phyloP scores from a whole-genome alignment of 1,140 invertebrate genomes.

The Lucilia sericata region DNA sequence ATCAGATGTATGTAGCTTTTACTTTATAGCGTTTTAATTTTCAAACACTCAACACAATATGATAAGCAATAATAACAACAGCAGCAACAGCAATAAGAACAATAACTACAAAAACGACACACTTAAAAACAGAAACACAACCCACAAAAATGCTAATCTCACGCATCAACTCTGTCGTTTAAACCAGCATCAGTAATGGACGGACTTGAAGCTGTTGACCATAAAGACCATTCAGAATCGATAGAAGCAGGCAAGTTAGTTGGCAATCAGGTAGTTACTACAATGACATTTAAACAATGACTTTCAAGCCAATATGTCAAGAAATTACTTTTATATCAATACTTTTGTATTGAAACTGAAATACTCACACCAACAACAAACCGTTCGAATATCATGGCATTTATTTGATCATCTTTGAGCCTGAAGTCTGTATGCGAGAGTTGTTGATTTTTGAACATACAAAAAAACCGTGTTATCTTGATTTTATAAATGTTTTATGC shows the following conservation, averaged over 20 bases:
- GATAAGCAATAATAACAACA: neutral
- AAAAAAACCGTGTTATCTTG: neutral
- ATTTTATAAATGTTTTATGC: neutral
- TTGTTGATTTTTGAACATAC: neutral
- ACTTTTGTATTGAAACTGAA: neutral
- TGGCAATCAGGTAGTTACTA: neutral
- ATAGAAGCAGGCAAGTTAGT: neutral
- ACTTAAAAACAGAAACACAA: slow-evolving; percentile 22
- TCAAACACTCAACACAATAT: slow-evolving; percentile 27
- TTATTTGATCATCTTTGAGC: neutral
- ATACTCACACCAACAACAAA: neutral
- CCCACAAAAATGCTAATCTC: slow-evolving; percentile 28
- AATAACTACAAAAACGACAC: neutral
- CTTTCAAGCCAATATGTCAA: slow-evolving; percentile 24
- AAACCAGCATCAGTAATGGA: neutral
- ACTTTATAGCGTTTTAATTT: slow-evolving; percentile 19
- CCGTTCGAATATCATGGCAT: neutral
- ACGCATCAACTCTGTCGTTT: neutral
- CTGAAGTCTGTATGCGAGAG: neutral
- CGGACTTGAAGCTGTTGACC: neutral
- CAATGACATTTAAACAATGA: slow-evolving; percentile 5
- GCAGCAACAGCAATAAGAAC: neutral
- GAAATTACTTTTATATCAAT: slow-evolving; percentile 18
- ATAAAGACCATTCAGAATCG: neutral
- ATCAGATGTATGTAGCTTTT: slow-evolving; percentile 12